Evolutionary conservation across 2,888 invertebrate genomes (phyloP).

Genomic region (Mesoligia furuncula): DNA sequence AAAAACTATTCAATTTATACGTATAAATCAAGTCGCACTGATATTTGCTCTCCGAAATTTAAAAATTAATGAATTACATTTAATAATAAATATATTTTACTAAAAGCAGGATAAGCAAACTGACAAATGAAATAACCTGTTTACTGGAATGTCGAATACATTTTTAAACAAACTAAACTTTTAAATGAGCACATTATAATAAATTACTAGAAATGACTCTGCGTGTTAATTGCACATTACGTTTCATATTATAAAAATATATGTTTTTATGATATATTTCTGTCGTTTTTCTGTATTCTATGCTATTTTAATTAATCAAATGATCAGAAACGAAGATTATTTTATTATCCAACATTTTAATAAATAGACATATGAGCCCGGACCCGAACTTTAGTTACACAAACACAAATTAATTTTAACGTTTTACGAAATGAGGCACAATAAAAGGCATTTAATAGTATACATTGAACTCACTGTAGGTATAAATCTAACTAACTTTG

Average conservation of each 20-base stretch:
- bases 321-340: neutral
- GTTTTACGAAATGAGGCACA: slow-evolving; percentile 74
- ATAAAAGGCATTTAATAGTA: slow-evolving; percentile 70
- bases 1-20: too few relatives aligned
- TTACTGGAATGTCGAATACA: neutral
- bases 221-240: neutral
- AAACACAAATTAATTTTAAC: slow-evolving; percentile 77
- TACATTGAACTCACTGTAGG: neutral
- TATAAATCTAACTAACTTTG: neutral
- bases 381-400: slow-evolving; percentile 65
- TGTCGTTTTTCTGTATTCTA: neutral
- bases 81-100: neutral
- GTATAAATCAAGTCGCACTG: too few relatives aligned
- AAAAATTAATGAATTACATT: neutral
- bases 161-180: neutral
- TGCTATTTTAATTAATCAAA: neutral
- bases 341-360: slow-evolving; percentile 25
- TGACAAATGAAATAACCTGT: neutral
- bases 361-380: slow-evolving; percentile 52
- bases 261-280: neutral
- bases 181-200: neutral
- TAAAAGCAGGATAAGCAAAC: neutral
- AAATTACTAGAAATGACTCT: neutral
- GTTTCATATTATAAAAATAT: neutral
- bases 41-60: neutral